phyloP scores from a whole-genome alignment of 64 coral and sea anemone genomes.

The Trachythela sp. region DNA sequence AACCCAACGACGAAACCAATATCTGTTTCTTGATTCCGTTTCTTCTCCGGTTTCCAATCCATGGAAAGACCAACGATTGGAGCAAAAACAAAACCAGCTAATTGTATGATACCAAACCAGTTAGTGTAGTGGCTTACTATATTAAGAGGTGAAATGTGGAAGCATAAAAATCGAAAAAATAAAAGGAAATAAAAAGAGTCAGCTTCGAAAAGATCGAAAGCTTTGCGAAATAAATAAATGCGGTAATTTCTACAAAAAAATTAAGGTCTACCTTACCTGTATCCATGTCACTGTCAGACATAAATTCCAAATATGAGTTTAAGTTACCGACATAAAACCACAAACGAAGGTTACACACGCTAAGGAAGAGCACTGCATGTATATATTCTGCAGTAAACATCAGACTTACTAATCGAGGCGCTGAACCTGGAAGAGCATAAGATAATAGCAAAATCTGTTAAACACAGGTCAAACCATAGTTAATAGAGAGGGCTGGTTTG shows the following conservation, averaged over 20 bases:
- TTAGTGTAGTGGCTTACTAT: slow-evolving; percentile 6
- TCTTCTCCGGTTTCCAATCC: slow-evolving; percentile 2
- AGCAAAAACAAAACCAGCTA: background rate
- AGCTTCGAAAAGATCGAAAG: too few species aligned
- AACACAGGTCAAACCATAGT: background rate
- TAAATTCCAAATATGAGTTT: background rate
- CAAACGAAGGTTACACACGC: background rate
- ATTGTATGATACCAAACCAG: slow-evolving; percentile 2
- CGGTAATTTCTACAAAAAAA: too few species aligned
- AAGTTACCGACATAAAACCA: slow-evolving; percentile 2
- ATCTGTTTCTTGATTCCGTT: background rate
- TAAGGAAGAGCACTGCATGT: background rate
- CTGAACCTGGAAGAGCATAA: background rate
- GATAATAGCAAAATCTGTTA: background rate
- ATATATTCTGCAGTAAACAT: background rate
- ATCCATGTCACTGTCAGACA: background rate
- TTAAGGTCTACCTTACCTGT: background rate
- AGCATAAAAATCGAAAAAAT: background rate
- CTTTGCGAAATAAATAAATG: too few species aligned
- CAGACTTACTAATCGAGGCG: background rate
- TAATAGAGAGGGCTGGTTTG: too few species aligned
- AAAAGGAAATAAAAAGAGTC: too few species aligned
- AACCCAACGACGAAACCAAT: background rate
- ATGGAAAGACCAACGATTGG: background rate
- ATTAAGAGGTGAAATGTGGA: background rate